Conservation (phyloP, 2,113 vertebrate species). For the Miniopterus natalensis region DNA sequence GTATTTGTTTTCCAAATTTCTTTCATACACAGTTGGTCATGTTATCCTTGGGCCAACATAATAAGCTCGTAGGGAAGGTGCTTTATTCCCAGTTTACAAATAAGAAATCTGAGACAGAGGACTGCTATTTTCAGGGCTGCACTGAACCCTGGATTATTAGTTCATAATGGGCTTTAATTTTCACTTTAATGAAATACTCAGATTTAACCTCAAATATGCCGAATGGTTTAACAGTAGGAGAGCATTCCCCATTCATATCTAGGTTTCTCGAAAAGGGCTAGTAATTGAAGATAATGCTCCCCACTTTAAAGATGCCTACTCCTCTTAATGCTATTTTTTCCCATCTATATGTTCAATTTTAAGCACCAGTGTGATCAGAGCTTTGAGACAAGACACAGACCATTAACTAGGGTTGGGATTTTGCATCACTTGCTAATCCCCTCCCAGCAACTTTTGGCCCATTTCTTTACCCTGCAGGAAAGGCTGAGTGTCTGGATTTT, state of each 20-base stretch:
- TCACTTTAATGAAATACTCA: neutral
- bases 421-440: neutral
- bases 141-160: neutral
- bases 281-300: neutral
- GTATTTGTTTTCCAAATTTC: conserved; percentile 17
- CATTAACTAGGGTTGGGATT: neutral
- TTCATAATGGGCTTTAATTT: conserved; percentile 3
- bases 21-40: neutral
- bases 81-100: conserved; percentile 19
- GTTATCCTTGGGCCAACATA: neutral
- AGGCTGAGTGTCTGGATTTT: neutral
- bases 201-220: neutral
- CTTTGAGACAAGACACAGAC: neutral
- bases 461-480: neutral
- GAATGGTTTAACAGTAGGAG: neutral
- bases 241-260: neutral
- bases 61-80: neutral
- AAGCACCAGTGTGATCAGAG: neutral
- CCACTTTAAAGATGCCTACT: neutral
- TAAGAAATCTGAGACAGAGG: conserved; percentile 1
- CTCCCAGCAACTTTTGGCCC: neutral
- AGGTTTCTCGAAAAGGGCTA: neutral
- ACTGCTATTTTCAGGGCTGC: neutral
- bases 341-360: neutral
- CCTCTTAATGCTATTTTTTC: neutral